These are phyloP conservation scores for Ceyx cyanopectus DNA, from an alignment of 2,113 vertebrate genomes.

Conservation along the genomic window DNA sequence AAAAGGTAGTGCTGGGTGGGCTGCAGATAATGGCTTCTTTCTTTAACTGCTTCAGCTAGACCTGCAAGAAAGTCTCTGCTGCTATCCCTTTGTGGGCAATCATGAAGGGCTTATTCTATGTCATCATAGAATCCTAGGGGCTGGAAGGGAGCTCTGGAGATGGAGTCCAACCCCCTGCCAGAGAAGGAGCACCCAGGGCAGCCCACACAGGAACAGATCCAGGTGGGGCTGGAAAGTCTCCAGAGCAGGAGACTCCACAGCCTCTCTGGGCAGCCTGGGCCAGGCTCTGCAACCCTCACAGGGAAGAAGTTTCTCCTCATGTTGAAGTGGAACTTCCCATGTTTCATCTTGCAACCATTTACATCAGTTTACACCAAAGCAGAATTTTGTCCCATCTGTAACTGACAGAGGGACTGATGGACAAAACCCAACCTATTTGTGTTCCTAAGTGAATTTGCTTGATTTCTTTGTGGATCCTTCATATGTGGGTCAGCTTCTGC, in stretches of 20 bases:
- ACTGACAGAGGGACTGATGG: background rate
- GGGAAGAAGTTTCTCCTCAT: no score
- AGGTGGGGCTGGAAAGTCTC: no score
- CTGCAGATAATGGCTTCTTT: background rate
- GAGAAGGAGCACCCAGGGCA: no score
- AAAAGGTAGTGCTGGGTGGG: background rate
- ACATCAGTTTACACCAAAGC: background rate
- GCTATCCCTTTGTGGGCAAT: background rate
- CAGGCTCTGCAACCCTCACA: no score
- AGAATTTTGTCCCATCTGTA: background rate
- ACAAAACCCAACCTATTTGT: conserved; percentile 36
- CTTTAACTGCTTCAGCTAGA: background rate
- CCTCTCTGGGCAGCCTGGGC: no score
- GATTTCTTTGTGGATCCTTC: conserved; percentile 29
- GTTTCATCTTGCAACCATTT: no score
- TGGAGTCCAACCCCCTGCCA: no score
- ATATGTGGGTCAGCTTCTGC: conserved; percentile 37
- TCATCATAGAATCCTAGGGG: background rate
- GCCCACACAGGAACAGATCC: no score
- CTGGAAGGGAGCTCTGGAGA: no score
- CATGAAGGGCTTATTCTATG: background rate
- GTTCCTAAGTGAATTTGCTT: background rate
- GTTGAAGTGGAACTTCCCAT: no score
- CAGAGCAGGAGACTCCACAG: no score
- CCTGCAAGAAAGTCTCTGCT: background rate